Conservation (phyloP, 2,113 vertebrate species). For the Dunckerocampus dactyliophorus region DNA sequence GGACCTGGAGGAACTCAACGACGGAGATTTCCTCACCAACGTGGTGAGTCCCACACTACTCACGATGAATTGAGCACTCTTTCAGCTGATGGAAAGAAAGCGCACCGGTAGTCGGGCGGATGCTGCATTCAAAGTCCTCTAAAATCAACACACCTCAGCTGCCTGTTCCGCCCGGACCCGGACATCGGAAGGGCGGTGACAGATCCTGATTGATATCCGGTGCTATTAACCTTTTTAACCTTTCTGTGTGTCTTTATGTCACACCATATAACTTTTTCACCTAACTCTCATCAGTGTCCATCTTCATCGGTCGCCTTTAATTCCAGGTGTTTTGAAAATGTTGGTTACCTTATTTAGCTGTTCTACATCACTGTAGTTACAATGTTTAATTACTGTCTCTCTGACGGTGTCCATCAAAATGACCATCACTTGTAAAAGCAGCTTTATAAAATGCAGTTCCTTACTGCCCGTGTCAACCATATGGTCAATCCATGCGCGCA, state of each 20-base stretch:
- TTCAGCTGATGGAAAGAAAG: background rate
- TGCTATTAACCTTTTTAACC: slow-evolving; percentile 15
- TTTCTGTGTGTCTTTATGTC: too few relatives aligned
- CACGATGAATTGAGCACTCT: background rate
- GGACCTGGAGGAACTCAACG: slow-evolving; percentile 69
- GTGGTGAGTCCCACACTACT: slow-evolving; percentile 52
- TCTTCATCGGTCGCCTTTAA: too few relatives aligned
- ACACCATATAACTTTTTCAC: background rate
- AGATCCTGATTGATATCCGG: slow-evolving; percentile 64
- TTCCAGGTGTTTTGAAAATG: too few relatives aligned
- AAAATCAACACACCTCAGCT: slow-evolving; percentile 28
- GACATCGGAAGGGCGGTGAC: slow-evolving; percentile 55
- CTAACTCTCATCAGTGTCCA: background rate
- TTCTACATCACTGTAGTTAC: too few relatives aligned
- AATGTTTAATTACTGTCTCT: too few relatives aligned
- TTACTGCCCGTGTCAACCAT: too few relatives aligned
- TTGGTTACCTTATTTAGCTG: too few relatives aligned
- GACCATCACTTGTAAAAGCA: too few relatives aligned
- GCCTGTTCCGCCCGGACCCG: slow-evolving; percentile 58
- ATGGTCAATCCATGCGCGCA: too few relatives aligned
- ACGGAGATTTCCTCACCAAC: slow-evolving; percentile 66
- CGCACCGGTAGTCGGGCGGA: background rate
- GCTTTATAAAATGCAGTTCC: too few relatives aligned
- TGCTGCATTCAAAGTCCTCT: background rate
- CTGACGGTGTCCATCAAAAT: too few relatives aligned